Base-by-base conservation (phyloP, 2,797 vertebrate genomes). In the Poecile montanus region DNA sequence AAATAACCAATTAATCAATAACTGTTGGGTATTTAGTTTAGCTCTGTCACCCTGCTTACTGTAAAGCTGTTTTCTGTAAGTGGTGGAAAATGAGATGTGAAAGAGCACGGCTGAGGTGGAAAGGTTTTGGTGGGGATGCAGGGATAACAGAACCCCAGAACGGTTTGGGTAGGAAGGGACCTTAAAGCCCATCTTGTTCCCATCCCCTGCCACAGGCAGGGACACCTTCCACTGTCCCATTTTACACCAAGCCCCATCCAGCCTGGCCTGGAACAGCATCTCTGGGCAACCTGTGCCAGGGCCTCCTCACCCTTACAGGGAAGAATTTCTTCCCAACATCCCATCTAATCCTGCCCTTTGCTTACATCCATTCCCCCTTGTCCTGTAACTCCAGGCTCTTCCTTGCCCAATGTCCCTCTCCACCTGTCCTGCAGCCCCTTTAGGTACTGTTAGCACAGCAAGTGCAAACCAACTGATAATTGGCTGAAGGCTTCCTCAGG, bases 201-300 rank as follows among this genome's bases (percentile, higher is more conserved):
- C 7, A 54, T 0, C 7, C 11, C 19, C 42, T 62, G 19, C 27
- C 32, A 21, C 1, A 8, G 16, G 27, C 22, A 56, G 36, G 23
- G 44, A n/a, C n/a, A 34, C 2, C 11, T 83, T 11, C 29, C 44
- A 13, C 38, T 18, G 2, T 1, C 9, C 38, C 72, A 76, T 32
- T 4, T 0, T 45, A 11, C 36, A 76, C 57, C 71, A 62, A 70
- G 0, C 22, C 13, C 42, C 0, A 0, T 62, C 32, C 71, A 50
- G 0, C 6, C 27, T 70, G 56, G 1, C 32, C 32, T 62, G 0
- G 23, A 0, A 18, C 47, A 81, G 40, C 54, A 8, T 23, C 34
- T 74, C 47, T 54, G 54, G 9, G 11, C 2, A 62, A 0, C 14
- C 34, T 62, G 26, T 56, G 11, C 26, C 78, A 45, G 78, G 8